Conservation (phyloP, 1,140 invertebrate species). For the Pomacea maculata region DNA sequence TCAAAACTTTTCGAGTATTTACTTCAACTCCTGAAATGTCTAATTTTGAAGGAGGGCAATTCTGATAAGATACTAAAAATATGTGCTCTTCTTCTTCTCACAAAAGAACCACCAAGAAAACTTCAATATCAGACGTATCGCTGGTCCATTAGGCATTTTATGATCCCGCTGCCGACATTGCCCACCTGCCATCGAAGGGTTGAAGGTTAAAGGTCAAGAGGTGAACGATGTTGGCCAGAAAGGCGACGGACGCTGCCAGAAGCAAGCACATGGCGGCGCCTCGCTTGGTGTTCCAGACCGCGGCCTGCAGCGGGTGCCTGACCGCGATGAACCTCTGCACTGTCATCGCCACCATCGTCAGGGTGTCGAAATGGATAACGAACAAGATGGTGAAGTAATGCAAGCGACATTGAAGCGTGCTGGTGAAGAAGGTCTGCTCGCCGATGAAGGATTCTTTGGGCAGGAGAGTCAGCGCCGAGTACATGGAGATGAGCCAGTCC, state of each 20-base stretch:
- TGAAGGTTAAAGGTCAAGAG: background rate
- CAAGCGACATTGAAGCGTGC: conserved; percentile 6
- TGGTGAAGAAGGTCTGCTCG: background rate
- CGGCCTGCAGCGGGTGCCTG: conserved; percentile 17
- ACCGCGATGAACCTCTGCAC: conserved; percentile 22
- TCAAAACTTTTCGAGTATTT: no score
- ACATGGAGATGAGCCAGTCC: conserved; percentile 1
- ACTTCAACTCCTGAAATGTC: no score
- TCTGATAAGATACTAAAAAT: no score
- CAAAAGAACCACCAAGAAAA: no score
- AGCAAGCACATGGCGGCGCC: background rate
- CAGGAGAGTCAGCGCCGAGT: background rate
- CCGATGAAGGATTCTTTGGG: background rate
- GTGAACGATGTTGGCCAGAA: background rate
- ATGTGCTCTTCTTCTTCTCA: no score
- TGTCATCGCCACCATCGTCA: conserved; percentile 24
- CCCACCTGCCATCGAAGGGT: background rate
- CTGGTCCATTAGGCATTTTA: no score
- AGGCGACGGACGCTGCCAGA: background rate
- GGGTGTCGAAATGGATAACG: conserved; percentile 25
- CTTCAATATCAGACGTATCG: no score
- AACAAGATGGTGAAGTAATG: conserved; percentile 20
- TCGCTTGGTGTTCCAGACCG: background rate
- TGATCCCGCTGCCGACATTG: no score
- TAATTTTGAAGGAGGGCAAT: no score